Conservation (phyloP, 2,113 vertebrate species). For the Tinamus guttatus region DNA sequence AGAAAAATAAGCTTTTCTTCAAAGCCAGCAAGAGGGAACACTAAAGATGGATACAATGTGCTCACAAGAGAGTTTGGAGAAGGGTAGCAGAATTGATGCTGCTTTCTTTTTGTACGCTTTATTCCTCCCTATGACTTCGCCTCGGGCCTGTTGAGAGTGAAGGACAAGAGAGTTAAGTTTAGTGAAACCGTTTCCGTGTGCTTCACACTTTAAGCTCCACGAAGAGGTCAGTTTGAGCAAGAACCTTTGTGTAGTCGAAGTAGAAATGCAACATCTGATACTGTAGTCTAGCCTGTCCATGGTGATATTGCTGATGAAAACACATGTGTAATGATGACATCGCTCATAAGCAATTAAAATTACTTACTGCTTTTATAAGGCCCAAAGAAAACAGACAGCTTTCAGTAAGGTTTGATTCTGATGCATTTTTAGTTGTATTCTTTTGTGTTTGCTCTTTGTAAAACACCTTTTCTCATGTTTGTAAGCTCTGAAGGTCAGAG, state of each 20-base stretch:
- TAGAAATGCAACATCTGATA: background rate
- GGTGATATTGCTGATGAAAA: background rate
- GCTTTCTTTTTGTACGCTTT: background rate
- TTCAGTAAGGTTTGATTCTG: background rate
- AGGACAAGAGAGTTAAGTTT: background rate
- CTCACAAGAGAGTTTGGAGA: background rate
- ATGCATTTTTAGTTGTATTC: background rate
- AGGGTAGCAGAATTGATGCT: background rate
- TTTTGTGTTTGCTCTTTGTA: background rate
- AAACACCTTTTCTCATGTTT: background rate
- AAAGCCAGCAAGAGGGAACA: background rate
- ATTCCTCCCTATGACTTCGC: background rate
- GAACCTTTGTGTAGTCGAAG: background rate
- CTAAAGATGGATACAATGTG: background rate
- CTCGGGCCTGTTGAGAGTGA: background rate
- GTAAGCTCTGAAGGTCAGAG: background rate
- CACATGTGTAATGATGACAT: rapidly evolving
- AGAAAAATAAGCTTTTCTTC: background rate
- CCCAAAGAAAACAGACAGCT: background rate
- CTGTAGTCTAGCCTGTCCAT: background rate
- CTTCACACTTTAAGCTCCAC: background rate
- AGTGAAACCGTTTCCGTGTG: background rate
- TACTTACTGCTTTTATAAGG: background rate
- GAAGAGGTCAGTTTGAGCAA: background rate
- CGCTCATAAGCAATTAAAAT: background rate